These are phyloP conservation scores for Lagopus leucura DNA, from an alignment of 2,113 vertebrate species.

Conservation along the genomic window DNA sequence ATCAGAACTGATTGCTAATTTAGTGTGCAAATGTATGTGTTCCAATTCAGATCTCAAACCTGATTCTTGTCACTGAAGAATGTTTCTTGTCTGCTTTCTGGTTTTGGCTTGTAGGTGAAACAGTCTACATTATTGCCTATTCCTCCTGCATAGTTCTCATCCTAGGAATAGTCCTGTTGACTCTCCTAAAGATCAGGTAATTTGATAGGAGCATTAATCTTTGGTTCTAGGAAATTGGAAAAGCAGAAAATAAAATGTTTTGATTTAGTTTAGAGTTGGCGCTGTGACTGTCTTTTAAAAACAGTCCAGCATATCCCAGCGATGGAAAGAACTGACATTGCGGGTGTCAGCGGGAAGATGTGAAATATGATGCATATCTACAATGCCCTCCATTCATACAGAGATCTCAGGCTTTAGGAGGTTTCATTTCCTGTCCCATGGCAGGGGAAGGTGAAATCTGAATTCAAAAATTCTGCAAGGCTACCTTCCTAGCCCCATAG, in stretches of 20 bases:
- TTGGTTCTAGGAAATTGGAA: background rate
- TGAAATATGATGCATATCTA: conserved; percentile 13
- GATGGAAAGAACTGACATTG: conserved; percentile 39
- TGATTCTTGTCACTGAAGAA: background rate
- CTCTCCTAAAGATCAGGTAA: conserved; percentile 84
- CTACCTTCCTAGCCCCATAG: conserved; percentile 22
- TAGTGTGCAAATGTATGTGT: background rate
- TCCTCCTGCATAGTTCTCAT: conserved; percentile 76
- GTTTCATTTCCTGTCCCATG: conserved; percentile 69
- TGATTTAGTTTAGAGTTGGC: conserved; percentile 11
- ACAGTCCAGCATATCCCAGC: background rate
- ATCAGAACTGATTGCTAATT: background rate
- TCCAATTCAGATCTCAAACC: background rate
- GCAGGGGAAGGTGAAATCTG: conserved; percentile 63
- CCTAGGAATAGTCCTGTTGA: conserved; percentile 76
- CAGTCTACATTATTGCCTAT: conserved; percentile 74
- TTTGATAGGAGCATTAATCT: conserved; percentile 13
- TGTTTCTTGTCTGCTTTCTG: background rate
- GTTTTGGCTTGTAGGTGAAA: conserved; percentile 78
- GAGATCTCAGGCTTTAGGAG: conserved; percentile 44
- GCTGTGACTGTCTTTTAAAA: conserved; percentile 32
- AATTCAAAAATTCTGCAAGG: conserved; percentile 44
- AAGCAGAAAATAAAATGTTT: conserved; percentile 40
- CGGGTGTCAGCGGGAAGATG: conserved; percentile 1
- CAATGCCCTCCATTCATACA: conserved; percentile 61